These are phyloP conservation scores for Salpingus planirostris DNA, from an alignment of 2,888 invertebrate species.

Conservation along the genomic window DNA sequence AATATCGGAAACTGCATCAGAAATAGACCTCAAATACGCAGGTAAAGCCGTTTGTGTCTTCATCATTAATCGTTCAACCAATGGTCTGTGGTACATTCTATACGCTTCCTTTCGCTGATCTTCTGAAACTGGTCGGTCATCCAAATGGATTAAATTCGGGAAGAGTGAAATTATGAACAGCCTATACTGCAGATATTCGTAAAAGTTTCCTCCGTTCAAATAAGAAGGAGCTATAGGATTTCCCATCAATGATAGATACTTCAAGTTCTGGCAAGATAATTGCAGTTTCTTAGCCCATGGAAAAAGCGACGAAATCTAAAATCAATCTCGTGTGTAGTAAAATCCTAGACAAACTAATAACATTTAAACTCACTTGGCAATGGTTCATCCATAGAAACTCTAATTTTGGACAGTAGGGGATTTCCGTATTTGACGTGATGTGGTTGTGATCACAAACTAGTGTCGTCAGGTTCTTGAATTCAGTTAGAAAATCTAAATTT, in stretches of 20 bases:
- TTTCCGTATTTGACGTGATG: conserved; percentile 56
- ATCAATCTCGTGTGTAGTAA: no score
- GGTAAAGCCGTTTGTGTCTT: conserved; percentile 29
- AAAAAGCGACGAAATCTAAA: conserved; percentile 41
- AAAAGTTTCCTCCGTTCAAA: conserved; percentile 65
- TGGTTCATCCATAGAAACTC: conserved; percentile 69
- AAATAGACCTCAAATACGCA: conserved; percentile 26
- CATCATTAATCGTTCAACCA: conserved; percentile 45
- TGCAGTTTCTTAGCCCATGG: conserved; percentile 65
- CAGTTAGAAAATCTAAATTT: conserved; percentile 61
- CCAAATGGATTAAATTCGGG: conserved; percentile 57
- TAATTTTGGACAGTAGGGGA: conserved; percentile 64
- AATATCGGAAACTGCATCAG: conserved; percentile 25
- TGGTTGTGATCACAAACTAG: conserved; percentile 75
- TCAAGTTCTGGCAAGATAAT: conserved; percentile 62
- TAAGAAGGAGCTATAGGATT: conserved; percentile 74
- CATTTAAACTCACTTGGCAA: conserved; percentile 46
- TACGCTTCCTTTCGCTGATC: conserved; percentile 56
- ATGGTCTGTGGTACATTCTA: conserved; percentile 52
- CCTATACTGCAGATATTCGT: conserved; percentile 71
- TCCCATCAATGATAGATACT: conserved; percentile 75
- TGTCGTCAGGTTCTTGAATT: conserved; percentile 65
- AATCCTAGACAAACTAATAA: not conserved
- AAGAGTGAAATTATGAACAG: conserved; percentile 69
- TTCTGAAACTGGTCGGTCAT: conserved; percentile 58